phyloP scores from a whole-genome alignment of 2,797 vertebrate species.

The Sebastes elongatus region DNA sequence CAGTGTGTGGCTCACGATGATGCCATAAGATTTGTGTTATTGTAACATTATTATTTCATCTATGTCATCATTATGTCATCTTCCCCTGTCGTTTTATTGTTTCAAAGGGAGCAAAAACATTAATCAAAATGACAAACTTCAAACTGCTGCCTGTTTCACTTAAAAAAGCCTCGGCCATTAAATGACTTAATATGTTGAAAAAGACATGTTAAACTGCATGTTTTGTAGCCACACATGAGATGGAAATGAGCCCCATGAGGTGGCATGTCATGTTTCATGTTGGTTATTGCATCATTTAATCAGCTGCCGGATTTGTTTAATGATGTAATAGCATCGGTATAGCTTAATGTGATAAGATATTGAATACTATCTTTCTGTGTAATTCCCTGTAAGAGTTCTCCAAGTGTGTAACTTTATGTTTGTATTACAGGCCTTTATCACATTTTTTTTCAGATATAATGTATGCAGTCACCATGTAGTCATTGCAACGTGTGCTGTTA shows the following conservation, averaged over 20 bases:
- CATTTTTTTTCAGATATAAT: background rate
- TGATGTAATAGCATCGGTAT: slow-evolving; percentile 3
- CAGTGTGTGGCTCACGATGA: background rate
- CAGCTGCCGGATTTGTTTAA: background rate
- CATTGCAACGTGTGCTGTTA: background rate
- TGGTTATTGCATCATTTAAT: slow-evolving; percentile 22
- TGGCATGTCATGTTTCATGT: slow-evolving; percentile 13
- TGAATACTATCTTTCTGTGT: background rate
- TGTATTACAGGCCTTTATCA: background rate
- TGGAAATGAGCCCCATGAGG: background rate
- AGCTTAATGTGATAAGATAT: background rate
- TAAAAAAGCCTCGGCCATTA: background rate
- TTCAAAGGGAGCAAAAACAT: background rate
- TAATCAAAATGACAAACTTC: slow-evolving; percentile 3
- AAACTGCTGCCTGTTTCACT: background rate
- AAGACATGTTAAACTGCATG: background rate
- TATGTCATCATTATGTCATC: slow-evolving; percentile 1
- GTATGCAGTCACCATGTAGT: background rate
- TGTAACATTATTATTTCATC: slow-evolving; percentile 10
- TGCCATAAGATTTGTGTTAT: background rate
- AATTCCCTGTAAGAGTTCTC: background rate
- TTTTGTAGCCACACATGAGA: background rate
- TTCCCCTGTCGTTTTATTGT: background rate
- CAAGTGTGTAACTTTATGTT: background rate
- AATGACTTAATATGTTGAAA: background rate